Evolutionary conservation across 2,797 vertebrate species (phyloP).

Genomic region (Pteronotus mesoamericanus): DNA sequence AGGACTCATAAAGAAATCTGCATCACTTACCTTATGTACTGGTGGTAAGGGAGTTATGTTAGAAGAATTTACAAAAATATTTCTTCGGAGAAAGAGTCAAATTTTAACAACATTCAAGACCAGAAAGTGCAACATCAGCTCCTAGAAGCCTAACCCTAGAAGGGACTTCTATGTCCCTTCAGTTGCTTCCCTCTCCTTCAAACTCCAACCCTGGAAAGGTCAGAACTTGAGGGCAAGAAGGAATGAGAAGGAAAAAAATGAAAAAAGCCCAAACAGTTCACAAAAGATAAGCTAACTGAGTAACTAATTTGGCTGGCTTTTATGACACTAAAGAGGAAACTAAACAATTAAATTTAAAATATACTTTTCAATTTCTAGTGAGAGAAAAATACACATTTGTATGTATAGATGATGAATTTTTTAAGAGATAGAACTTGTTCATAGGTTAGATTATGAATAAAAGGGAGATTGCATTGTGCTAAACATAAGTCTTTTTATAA

Average conservation of each 20-base stretch:
- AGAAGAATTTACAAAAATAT: neutral
- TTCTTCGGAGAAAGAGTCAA: neutral
- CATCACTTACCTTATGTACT: neutral
- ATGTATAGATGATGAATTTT: neutral
- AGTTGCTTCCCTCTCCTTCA: neutral
- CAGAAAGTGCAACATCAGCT: neutral
- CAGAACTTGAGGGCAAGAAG: neutral
- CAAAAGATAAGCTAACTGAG: neutral
- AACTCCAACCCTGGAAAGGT: neutral
- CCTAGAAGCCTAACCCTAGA: neutral
- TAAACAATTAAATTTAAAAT: slow-evolving; percentile 27
- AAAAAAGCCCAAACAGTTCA: neutral
- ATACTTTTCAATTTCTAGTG: neutral
- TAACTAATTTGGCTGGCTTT: slow-evolving; percentile 10
- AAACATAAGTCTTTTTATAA: neutral
- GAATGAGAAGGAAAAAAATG: neutral
- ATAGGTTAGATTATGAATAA: neutral
- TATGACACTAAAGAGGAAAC: neutral
- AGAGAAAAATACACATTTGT: neutral
- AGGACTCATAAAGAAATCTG: neutral
- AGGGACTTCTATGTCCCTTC: neutral
- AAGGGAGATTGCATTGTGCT: neutral
- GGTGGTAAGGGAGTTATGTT: neutral
- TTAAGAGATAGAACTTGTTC: neutral
- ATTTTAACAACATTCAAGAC: neutral